Conservation (phyloP, 2,797 vertebrate genomes). For the Takifugu rubripes region DNA sequence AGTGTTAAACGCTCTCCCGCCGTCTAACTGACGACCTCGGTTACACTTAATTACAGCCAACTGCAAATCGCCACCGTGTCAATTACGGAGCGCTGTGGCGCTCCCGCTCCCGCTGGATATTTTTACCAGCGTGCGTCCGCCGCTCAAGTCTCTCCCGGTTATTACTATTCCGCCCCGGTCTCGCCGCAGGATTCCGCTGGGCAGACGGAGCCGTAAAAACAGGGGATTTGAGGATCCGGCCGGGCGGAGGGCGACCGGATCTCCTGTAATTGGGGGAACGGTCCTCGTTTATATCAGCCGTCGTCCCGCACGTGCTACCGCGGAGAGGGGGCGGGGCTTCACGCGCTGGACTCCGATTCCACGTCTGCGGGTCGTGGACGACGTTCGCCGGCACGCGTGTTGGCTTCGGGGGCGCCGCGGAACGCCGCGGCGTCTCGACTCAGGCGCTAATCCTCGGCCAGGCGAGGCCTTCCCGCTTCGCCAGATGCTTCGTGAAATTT, state of each 20-base stretch:
- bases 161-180: slow-evolving; percentile 67
- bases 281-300: slow-evolving; percentile 68
- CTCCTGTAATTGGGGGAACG: slow-evolving; percentile 70
- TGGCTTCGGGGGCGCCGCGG: background rate
- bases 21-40: slow-evolving; percentile 60
- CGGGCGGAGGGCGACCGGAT: slow-evolving; percentile 70
- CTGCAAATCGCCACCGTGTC: slow-evolving; percentile 63
- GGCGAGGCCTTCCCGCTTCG: slow-evolving; percentile 62
- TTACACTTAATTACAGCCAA: slow-evolving; percentile 72
- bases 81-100: slow-evolving; percentile 59
- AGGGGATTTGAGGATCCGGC: slow-evolving; percentile 70
- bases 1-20: slow-evolving; percentile 24
- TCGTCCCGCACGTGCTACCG: slow-evolving; percentile 31
- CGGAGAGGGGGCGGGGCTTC: slow-evolving; percentile 32
- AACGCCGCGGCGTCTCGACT: slow-evolving; percentile 24
- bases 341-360: slow-evolving; percentile 32
- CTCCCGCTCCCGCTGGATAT: slow-evolving; percentile 53
- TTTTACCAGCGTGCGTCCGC: slow-evolving; percentile 49
- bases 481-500: slow-evolving; percentile 73
- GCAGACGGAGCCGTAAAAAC: slow-evolving; percentile 67
- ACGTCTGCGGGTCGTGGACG: slow-evolving; percentile 38
- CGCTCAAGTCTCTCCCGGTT: slow-evolving; percentile 54
- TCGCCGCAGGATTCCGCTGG: slow-evolving; percentile 58
- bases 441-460: slow-evolving; percentile 67
- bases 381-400: slow-evolving; percentile 46